Percentiles rank a stretch among this genome's conserved stretches.
These are phyloP conservation scores for Temnothorax longispinosus DNA, from an alignment of 1,140 invertebrate species.

Conservation along the genomic window DNA sequence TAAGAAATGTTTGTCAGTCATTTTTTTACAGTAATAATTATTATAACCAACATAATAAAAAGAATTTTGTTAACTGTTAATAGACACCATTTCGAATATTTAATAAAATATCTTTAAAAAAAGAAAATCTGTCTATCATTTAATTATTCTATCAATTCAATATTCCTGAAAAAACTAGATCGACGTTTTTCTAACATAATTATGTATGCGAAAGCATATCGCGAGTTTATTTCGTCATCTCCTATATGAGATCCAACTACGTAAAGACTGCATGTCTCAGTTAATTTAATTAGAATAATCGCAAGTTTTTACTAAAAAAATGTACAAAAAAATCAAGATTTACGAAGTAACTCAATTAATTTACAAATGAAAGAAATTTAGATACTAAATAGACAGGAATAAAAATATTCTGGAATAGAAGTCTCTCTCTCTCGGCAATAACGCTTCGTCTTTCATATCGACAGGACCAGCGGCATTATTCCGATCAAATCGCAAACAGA, in stretches of 20 bases:
- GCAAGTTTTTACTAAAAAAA: background rate
- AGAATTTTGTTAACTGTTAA: background rate
- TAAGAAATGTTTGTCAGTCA: background rate
- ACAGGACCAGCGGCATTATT: background rate
- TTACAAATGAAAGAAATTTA: background rate
- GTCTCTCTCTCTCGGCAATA: background rate
- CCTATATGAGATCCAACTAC: background rate
- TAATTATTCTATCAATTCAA: background rate
- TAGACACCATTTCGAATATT: background rate
- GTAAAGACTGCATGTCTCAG: background rate
- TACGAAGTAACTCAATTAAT: background rate
- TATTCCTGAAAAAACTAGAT: background rate
- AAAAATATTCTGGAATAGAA: background rate
- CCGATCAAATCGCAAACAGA: background rate
- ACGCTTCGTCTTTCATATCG: background rate
- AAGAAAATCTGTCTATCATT: background rate
- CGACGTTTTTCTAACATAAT: background rate
- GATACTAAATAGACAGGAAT: background rate
- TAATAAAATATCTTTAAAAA: background rate
- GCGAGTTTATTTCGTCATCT: background rate
- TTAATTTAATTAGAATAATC: background rate
- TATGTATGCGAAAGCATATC: background rate
- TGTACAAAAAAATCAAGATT: background rate
- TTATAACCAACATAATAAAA: background rate
- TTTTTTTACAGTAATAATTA: constrained; percentile 1